Evolutionary conservation across 92 coral and sea anemone genomes (phyloP).

Genomic region (Porites lobata): DNA sequence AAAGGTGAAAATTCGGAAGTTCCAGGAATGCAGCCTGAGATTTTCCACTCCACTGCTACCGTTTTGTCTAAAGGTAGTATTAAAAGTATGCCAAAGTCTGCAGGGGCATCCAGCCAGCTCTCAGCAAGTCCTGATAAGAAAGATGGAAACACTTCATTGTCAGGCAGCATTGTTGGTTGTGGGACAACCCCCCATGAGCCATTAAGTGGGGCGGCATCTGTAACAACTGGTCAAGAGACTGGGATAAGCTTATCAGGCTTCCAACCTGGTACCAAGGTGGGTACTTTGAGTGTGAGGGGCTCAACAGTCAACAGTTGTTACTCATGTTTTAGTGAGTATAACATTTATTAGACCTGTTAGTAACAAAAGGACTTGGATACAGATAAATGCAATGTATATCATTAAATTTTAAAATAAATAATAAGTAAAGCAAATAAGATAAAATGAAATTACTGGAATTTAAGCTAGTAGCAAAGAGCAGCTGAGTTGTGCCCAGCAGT

Average conservation of each 20-base stretch:
- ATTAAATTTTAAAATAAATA: no score
- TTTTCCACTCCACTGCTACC: not conserved
- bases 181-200: not conserved
- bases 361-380: no score
- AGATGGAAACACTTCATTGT: not conserved
- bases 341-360: no score
- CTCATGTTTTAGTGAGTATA: not conserved
- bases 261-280: constrained; percentile 19
- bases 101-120: not conserved
- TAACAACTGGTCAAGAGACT: not conserved
- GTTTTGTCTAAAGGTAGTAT: not conserved
- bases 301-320: not conserved
- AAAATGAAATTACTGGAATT: no score
- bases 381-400: no score
- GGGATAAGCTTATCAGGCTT: not conserved
- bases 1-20: not conserved
- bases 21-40: not conserved
- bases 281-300: not conserved
- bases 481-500: no score
- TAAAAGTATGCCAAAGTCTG: not conserved
- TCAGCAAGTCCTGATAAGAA: constrained; percentile 5
- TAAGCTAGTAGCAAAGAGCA: no score
- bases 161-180: not conserved
- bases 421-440: no score
- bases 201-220: not conserved